These are phyloP conservation scores for Choristoneura fumiferana DNA, from an alignment of 1,140 invertebrate species.

Conservation along the genomic window DNA sequence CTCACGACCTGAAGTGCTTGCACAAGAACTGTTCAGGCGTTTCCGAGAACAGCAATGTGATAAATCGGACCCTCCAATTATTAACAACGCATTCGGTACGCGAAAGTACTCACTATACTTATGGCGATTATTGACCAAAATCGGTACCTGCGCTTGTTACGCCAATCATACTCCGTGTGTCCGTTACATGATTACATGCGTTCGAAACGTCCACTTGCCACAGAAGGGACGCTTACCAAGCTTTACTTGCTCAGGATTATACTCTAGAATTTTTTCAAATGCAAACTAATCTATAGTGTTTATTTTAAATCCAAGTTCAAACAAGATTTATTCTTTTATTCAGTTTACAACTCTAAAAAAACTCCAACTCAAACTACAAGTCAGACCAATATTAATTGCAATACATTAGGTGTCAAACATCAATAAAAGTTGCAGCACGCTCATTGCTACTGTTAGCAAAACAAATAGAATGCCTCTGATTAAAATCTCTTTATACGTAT, in stretches of 20 bases:
- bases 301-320: too few species aligned
- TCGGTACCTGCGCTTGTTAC: slow-evolving; percentile 70
- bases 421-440: too few species aligned
- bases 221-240: slow-evolving; percentile 4
- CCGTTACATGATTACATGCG: slow-evolving; percentile 10
- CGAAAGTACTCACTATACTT: slow-evolving; percentile 74
- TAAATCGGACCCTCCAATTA: slow-evolving; percentile 77
- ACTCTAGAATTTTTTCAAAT: too few species aligned
- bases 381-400: too few species aligned
- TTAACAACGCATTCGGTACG: slow-evolving; percentile 75
- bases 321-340: too few species aligned
- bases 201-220: neutral
- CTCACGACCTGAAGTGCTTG: slow-evolving; percentile 73
- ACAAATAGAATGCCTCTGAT: neutral
- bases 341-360: too few species aligned
- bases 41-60: slow-evolving; percentile 75
- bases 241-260: neutral
- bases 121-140: slow-evolving; percentile 75
- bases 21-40: slow-evolving; percentile 71
- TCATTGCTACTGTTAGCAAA: too few species aligned
- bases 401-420: too few species aligned
- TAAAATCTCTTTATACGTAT: neutral
- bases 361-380: too few species aligned
- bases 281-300: too few species aligned
- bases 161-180: slow-evolving; percentile 59